Evolutionary conservation across 2,113 vertebrate species (phyloP).

Genomic region (Cottus gobio): DNA sequence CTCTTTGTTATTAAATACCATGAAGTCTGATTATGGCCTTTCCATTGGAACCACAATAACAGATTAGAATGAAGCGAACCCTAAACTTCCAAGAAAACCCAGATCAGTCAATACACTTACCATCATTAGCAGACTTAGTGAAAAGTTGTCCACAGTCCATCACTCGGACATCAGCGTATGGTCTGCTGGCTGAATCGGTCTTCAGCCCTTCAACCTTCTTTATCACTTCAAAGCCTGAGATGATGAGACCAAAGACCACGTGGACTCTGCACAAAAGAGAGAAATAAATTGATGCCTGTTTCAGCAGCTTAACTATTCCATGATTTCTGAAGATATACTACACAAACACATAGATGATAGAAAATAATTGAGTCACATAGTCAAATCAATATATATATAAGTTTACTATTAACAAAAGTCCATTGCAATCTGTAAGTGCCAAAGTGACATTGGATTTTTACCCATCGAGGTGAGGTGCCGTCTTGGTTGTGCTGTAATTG

Average conservation of each 20-base stretch:
- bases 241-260: conserved; percentile 97
- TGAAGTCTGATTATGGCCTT: neutral
- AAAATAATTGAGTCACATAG: neutral
- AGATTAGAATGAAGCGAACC: neutral
- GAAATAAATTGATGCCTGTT: neutral
- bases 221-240: conserved; percentile 97
- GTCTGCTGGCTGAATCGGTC: conserved; percentile 94
- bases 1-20: no score
- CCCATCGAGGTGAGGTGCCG: conserved; percentile 96
- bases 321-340: neutral
- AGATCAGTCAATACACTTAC: conserved; percentile 72
- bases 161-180: conserved; percentile 95
- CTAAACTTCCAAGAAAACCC: neutral
- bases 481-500: conserved; percentile 93
- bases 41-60: neutral
- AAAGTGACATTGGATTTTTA: conserved; percentile 67
- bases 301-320: no score
- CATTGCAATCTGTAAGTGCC: neutral
- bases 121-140: conserved; percentile 91
- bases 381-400: neutral
- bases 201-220: conserved; percentile 97
- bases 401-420: neutral
- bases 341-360: neutral
- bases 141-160: conserved; percentile 95
- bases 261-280: conserved; percentile 87